Evolutionary conservation across 1,140 invertebrate genomes (phyloP).

Genomic region (Zaprionus vittiger): DNA sequence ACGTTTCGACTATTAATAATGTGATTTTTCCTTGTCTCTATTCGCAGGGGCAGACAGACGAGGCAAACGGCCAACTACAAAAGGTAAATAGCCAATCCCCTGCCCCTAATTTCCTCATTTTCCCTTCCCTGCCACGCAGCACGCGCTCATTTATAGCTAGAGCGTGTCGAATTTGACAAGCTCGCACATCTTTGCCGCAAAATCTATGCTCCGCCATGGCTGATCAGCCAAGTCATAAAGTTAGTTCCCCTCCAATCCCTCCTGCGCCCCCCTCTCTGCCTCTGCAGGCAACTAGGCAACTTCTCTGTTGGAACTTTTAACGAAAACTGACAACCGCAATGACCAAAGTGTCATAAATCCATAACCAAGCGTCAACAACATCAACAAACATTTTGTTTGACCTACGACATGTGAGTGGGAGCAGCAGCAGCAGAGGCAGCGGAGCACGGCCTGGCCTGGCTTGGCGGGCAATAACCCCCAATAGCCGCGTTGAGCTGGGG

Average conservation of each 20-base stretch:
- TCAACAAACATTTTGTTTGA: conserved; percentile 78
- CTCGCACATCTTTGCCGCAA: conserved; percentile 25
- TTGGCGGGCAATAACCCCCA: conserved; percentile 74
- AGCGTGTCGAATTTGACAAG: conserved; percentile 69
- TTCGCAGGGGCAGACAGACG: conserved; percentile 61
- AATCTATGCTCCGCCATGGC: conserved; percentile 43
- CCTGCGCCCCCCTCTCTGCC: no score
- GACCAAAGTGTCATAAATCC: conserved; percentile 82
- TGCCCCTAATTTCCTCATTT: background rate
- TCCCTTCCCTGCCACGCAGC: background rate
- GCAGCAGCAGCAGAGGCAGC: background rate
- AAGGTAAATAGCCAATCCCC: conserved; percentile 56
- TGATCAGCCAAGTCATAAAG: conserved; percentile 44
- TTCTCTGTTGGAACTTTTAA: conserved; percentile 62
- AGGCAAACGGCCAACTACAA: conserved; percentile 33
- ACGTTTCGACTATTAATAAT: conserved; percentile 77
- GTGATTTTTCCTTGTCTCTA: conserved; percentile 73
- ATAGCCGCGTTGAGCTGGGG: conserved; percentile 27
- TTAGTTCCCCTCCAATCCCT: conserved; percentile 15
- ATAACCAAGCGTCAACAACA: conserved; percentile 81
- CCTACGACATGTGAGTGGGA: conserved; percentile 70
- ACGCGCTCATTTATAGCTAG: conserved; percentile 54
- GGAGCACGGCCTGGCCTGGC: conserved; percentile 18
- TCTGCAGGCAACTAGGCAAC: conserved; percentile 9
- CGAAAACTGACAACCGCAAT: conserved; percentile 80